Conservation (phyloP, 1,140 invertebrate genomes). For the Galleria mellonella region DNA sequence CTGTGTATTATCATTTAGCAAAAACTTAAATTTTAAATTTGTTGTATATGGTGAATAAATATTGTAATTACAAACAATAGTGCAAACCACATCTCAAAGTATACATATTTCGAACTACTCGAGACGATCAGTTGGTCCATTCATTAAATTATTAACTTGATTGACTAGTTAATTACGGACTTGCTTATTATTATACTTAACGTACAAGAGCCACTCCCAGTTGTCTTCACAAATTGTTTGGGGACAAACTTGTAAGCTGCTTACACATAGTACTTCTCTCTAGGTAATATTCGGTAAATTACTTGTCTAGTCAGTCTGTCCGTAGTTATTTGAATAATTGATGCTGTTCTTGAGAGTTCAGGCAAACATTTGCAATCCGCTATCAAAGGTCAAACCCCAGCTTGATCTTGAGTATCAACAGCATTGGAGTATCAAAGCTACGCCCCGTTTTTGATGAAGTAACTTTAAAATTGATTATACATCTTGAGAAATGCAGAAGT, state of each 20-base stretch:
- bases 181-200: constrained; percentile 41
- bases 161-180: constrained; percentile 28
- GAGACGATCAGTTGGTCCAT: constrained; percentile 43
- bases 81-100: too few species aligned
- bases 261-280: constrained; percentile 15
- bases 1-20: too few species aligned
- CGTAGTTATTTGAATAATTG: constrained; percentile 65
- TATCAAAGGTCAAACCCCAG: constrained; percentile 46
- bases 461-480: too few species aligned
- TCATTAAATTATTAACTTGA: constrained; percentile 57
- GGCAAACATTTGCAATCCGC: constrained; percentile 59
- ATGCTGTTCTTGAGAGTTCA: constrained; percentile 39
- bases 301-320: constrained; percentile 50
- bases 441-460: too few species aligned
- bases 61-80: too few species aligned
- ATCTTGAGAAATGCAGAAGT: too few species aligned
- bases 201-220: constrained; percentile 28
- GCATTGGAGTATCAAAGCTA: too few species aligned
- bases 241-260: constrained; percentile 12
- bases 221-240: constrained; percentile 36
- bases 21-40: too few species aligned
- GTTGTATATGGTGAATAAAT: too few species aligned
- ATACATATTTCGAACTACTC: neutral
- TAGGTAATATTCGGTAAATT: constrained; percentile 53
- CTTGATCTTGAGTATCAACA: neutral